Conservation (phyloP, 2,888 invertebrate genomes). For the Agrilus mali region DNA sequence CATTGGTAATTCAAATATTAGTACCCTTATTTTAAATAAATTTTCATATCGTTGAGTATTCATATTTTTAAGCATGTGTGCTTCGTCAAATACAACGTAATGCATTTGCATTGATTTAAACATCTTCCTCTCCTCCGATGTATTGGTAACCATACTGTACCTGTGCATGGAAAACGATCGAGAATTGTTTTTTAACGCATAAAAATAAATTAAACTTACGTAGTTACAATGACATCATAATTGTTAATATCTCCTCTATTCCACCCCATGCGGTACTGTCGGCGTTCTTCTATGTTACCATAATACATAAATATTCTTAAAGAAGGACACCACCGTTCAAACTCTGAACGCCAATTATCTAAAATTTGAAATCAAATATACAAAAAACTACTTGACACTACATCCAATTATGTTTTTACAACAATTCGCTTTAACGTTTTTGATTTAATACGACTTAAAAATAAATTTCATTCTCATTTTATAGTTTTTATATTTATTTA, state of each 20-base stretch:
- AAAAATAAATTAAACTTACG: constrained; percentile 42
- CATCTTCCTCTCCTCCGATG: constrained; percentile 80
- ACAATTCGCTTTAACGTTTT: no score
- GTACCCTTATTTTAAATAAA: constrained; percentile 61
- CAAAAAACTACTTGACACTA: neutral
- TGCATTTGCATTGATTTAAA: constrained; percentile 81
- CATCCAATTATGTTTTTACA: neutral
- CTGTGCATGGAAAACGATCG: constrained; percentile 24
- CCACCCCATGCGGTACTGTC: constrained; percentile 54
- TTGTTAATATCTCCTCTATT: constrained; percentile 58
- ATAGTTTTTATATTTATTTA: no score
- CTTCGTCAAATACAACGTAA: constrained; percentile 93
- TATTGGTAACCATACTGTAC: constrained; percentile 68
- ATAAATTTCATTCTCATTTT: no score
- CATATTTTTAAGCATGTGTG: constrained; percentile 98
- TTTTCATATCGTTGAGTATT: constrained; percentile 81
- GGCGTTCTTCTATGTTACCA: constrained; percentile 74
- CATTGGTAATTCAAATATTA: no score
- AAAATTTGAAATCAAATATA: constrained; percentile 8
- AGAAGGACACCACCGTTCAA: constrained; percentile 66
- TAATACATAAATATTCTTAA: constrained; percentile 78
- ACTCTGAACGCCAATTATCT: constrained; percentile 79
- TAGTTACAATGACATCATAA: constrained; percentile 77
- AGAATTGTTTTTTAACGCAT: constrained; percentile 1
- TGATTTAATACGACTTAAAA: no score